Evolutionary conservation across 2,888 invertebrate species (phyloP), one percentile per base, ranked within the genome.

Genomic region (Lochmaea capreae): DNA sequence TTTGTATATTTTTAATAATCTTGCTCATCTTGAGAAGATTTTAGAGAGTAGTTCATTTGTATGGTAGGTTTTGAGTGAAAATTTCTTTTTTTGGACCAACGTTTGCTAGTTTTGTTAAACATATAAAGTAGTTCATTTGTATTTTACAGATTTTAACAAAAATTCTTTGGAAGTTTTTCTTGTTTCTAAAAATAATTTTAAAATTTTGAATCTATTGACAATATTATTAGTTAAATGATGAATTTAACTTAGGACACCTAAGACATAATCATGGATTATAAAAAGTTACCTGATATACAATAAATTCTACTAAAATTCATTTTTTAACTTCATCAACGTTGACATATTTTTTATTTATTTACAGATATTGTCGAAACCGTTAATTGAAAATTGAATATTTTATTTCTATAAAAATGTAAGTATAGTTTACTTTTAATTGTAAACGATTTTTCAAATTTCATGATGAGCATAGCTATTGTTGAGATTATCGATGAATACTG

Each of bases 191-290:
- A 26, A 26, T 26, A 26, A 26, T 26, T 26, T 26, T 26, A 26
- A 2, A 1, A 26, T 26, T 26, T 26, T 26, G 26, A 26, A 26
- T 26, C 26, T 2, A 4, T 26, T 1, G 4, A 26, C 26, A 0
- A 6, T 33, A 33, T 6, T 33, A 33, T 33, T 33, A 33, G 33
- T 33, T 6, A 16, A 33, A 69, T 75, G 75, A 75, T 75, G 75
- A 75, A 57, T 73, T 73, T 71, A 67, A 61, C 71, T 76, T 76
- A 71, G 72, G 71, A 75, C 75, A 75, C 75, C 75, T 69, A 75
- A 75, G 71, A 75, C 39, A 46, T 18, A 42, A 10, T 59, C 62
- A 16, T 75, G 75, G 72, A 54, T 75, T 75, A 69, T 12, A 72
- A 71, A 46, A 57, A 74, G 58, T 59, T 43, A 42, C 39, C 73